Base-by-base conservation (phyloP, 2,797 vertebrate species). In the Phylloscopus collybita region DNA sequence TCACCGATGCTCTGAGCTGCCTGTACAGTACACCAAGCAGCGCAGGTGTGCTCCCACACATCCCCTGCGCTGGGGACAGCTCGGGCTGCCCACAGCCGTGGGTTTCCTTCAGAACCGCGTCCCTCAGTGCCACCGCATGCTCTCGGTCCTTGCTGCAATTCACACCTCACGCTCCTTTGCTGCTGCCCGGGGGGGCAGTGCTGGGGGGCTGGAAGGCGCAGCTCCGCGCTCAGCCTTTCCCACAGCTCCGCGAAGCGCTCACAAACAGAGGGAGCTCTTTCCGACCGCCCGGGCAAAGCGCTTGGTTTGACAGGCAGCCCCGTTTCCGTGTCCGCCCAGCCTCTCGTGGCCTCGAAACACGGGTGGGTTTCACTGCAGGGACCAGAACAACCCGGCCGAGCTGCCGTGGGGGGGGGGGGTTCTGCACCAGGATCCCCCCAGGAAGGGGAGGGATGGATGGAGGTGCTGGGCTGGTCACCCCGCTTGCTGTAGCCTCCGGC, bases 221-320 rank as follows among this genome's bases (percentile, higher is more conserved):
- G 29, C 8, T 27, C 36, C 3, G 19, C 0, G 17, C 6, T 23
- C 61, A 47, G 49, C 5, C 44, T 57, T 80, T 34, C 27, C 27
- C 66, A 7, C 10, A 3, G 60, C 72, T 14, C 45, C 78, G 10
- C 57, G 0, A 27, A 61, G 18, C 0, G 50, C 62, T 95, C 38
- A 40, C 94, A 92, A 61, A 90, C 87, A 83, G 94, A 84, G 90
- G 88, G 88, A 94, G 95, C 94, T 91, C 2, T 91, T 92, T 38
- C 85, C 38, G 22, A 30, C n/a, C 4, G 7, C 16, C n/a, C 17
- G 51, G 50, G 59, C 65, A 80, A 60, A n/a, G 13, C 1, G 16
- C 88, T 26, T 1, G 40, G 2, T 45, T 71, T 44, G 62, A n/a
- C 49, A 21, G 12, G 5, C 34, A 2, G 8, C 44, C 20, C n/a